Evolutionary conservation across 2,113 vertebrate species (phyloP).

Genomic region (Macrotus californicus): DNA sequence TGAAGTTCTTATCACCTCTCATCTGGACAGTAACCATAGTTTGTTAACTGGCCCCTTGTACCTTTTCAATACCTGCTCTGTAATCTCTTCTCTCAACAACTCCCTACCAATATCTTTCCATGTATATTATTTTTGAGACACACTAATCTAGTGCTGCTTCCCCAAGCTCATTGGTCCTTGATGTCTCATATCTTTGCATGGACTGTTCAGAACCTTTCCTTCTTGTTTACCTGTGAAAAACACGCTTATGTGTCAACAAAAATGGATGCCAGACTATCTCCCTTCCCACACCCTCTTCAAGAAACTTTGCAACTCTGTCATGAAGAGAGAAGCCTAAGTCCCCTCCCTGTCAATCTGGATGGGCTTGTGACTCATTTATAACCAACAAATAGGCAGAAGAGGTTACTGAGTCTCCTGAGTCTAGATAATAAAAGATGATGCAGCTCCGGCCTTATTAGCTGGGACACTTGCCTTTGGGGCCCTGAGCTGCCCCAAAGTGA

Average conservation of each 20-base stretch:
- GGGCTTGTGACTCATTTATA: neutral
- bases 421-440: neutral
- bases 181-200: neutral
- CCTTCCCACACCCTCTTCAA: fast-evolving
- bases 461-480: neutral
- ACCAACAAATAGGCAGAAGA: neutral
- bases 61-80: neutral
- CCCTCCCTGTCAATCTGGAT: neutral
- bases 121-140: neutral
- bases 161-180: no score
- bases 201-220: neutral
- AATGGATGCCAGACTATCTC: neutral
- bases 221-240: neutral
- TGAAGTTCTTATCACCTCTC: neutral
- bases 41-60: neutral
- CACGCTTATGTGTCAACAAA: neutral
- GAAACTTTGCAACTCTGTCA: neutral
- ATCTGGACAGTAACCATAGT: neutral
- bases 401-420: neutral
- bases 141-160: neutral
- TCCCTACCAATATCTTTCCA: neutral
- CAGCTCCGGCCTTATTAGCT: neutral
- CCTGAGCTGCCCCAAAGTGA: neutral
- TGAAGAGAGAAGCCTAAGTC: neutral
- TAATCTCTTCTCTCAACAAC: neutral